Evolutionary conservation across 2,888 invertebrate species (phyloP).

Genomic region (Lepidochitona cinerea): DNA sequence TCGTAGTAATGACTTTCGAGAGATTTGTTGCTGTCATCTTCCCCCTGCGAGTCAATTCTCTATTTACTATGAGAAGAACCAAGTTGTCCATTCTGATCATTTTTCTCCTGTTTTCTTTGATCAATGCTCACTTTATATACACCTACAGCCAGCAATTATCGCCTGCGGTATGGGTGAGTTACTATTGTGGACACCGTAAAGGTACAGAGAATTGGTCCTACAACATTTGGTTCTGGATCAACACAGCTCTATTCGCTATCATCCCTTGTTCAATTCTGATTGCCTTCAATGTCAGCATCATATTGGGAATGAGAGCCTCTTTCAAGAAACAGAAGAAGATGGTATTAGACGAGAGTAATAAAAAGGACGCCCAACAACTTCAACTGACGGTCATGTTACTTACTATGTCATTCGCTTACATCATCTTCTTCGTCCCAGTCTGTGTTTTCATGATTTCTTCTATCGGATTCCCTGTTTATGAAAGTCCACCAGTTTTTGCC

Average conservation of each 20-base stretch:
- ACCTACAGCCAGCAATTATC: background rate
- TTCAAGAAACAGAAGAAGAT: background rate
- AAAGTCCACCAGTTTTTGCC: background rate
- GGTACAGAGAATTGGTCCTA: background rate
- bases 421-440: background rate
- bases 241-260: background rate
- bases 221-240: background rate
- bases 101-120: background rate
- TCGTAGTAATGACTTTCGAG: constrained; percentile 1
- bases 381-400: background rate
- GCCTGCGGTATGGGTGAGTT: background rate
- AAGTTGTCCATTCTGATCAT: background rate
- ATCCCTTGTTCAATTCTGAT: background rate
- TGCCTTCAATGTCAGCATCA: background rate
- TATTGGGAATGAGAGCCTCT: background rate
- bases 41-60: background rate
- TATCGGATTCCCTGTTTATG: background rate
- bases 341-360: background rate
- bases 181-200: background rate
- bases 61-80: background rate
- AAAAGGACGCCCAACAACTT: background rate
- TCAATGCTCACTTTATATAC: background rate
- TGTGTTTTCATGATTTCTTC: background rate
- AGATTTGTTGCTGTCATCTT: background rate
- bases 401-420: background rate